Evolutionary conservation across 2,797 vertebrate species (phyloP), one percentile per base, ranked within the genome.

Genomic region (Danio tinwini): DNA sequence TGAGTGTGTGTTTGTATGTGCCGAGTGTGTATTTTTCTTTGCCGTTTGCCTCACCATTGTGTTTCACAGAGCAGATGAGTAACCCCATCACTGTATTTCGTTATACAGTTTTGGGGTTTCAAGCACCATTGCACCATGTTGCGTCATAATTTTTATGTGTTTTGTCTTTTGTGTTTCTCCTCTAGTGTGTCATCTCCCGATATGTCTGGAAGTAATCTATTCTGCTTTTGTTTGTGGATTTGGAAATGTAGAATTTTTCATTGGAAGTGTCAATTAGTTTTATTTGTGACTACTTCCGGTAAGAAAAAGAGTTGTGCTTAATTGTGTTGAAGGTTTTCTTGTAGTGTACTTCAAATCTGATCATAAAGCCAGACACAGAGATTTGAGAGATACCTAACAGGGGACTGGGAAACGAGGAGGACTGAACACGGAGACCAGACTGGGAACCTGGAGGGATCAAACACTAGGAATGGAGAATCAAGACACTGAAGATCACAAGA

Each of bases 141-240:
- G 78, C 70, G 29, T 62, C 81, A 81, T 68, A 67, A 4, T 1
- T 63, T 74, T 50, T 5, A 63, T 58, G 42, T 74, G 78, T 50
- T 88, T 84, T 81, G 13, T 75, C 82, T 71, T 79, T 76, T 88
- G 86, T 83, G 55, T 81, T 87, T 59, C 78, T 78, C 62, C 79
- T 76, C 78, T 86, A 9, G 39, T 65, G 44, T 85, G 81, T 79
- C 72, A 73, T 50, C 10, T 44, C 14, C 52, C 42, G 82, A 5
- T 75, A 55, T 47, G 80, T 89, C 87, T 91, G 86, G 81, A 84
- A 89, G 77, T 78, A 40, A 88, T 92, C 86, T 85, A 74, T 56
- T 10, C 5, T 70, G 50, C 58, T 74, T 77, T 12, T 78, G 16
- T 64, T 79, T 76, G 29, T 37, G 19, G 45, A 21, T 56, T 79